Percentiles rank a stretch among this genome's conserved stretches.
Conservation (phyloP, 2,797 vertebrate genomes). For the Enteromius viviparus region DNA sequence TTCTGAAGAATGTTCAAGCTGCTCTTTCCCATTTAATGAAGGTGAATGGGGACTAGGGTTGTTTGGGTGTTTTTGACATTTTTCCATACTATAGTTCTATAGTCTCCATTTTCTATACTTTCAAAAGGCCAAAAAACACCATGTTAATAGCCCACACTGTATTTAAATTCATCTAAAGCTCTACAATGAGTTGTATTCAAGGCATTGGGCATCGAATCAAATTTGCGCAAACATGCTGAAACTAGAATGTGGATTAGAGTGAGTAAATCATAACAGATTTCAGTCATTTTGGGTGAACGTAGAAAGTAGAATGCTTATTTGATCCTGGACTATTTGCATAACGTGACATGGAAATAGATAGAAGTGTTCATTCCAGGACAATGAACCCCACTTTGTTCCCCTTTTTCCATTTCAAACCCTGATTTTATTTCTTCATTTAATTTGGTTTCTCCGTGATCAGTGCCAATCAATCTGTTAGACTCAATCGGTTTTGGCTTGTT, state of each 20-base stretch:
- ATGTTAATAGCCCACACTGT: neutral
- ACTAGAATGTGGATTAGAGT: neutral
- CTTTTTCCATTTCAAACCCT: constrained; percentile 13
- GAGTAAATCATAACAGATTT: neutral
- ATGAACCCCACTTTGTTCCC: neutral
- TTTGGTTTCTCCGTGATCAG: constrained; percentile 32
- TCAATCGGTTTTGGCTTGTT: constrained; percentile 18
- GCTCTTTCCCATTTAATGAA: neutral
- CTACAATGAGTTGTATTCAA: neutral
- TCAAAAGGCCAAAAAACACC: neutral
- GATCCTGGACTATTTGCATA: neutral
- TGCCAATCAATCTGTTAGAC: neutral
- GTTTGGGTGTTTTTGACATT: neutral
- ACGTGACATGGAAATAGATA: neutral
- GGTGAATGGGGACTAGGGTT: neutral
- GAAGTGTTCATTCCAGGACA: neutral
- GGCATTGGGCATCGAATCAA: neutral
- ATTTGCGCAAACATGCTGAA: neutral
- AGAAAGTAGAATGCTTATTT: neutral
- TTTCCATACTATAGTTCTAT: too few species aligned
- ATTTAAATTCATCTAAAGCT: neutral
- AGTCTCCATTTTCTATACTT: neutral
- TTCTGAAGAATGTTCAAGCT: neutral
- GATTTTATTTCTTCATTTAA: neutral
- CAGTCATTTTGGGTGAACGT: neutral